Base-by-base conservation (phyloP, 2,113 vertebrate genomes). In the Tachysurus vachellii region DNA sequence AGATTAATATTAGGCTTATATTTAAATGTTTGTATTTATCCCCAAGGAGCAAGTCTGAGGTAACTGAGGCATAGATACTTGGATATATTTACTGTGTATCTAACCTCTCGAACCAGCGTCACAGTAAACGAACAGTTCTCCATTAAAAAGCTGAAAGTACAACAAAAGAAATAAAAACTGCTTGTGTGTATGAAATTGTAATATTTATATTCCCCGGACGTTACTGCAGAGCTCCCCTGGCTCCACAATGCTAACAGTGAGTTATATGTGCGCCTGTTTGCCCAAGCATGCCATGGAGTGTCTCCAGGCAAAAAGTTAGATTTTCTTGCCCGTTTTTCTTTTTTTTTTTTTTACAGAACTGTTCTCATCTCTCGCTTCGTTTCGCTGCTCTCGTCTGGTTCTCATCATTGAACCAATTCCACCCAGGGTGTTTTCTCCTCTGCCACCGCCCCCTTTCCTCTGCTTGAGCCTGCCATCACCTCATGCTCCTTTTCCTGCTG, bases 381-480 rank as follows among this genome's bases (percentile, higher is more conserved):
- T 70, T 87, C 83, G 23, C 82, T 79, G 73, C 89, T 89, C 81
- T 75, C 68, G 82, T 81, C 88, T 92, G 82, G 82, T 87, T 80
- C 89, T 87, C 88, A 89, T 89, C 89, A 92, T 54, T 26, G 75
- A 80, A 84, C 87, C 57, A 83, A 84, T 86, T 89, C 80, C 85
- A 84, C 87, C 88, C 59, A n/a, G 68, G 85, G 86, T 73, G 57
- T 81, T 86, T 88, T 89, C 85, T 85, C 77, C 84, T 83, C 83
- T 36, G 23, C 85, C 75, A 71, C 71, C 47, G 9, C 82, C 56
- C 66, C 64, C 53, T 79, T 66, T 75, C 77, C 62, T 75, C 85
- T 80, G n/a, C 56, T 64, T 82, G 47, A 47, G 61, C 54, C 80
- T 76, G 81, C 79, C 47, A 82, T 76, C 84, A 83, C 88, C 75